phyloP scores from a whole-genome alignment of 2,113 vertebrate genomes.

The Laticauda colubrina region DNA sequence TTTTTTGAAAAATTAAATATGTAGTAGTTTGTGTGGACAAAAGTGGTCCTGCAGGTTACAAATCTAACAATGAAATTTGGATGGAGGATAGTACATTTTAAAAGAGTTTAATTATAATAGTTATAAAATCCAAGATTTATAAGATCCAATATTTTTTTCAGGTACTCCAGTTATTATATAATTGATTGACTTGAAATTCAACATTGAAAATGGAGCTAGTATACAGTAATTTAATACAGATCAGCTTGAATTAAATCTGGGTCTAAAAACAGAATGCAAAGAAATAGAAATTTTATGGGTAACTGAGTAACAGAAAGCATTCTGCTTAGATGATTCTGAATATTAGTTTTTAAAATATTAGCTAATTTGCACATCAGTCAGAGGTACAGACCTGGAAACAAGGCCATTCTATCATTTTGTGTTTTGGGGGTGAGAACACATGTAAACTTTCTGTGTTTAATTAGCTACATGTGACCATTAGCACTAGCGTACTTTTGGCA shows the following conservation, averaged over 20 bases:
- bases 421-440: not conserved
- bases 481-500: not conserved
- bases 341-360: not conserved
- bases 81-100: not conserved
- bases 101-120: not conserved
- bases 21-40: not conserved
- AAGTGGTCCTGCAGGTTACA: not conserved
- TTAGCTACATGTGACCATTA: not conserved
- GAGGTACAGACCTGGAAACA: not conserved
- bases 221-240: not conserved
- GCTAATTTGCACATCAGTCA: not conserved
- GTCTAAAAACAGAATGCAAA: not conserved
- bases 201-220: not conserved
- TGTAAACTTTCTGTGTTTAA: not conserved
- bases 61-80: not conserved
- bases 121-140: not conserved
- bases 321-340: not conserved
- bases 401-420: not conserved
- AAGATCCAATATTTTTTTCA: not conserved
- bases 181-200: not conserved
- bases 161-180: not conserved
- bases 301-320: accelerated
- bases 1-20: not conserved
- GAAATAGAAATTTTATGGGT: not conserved
- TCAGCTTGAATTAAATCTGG: not conserved